phyloP scores from a whole-genome alignment of 1,140 invertebrate genomes.

The Teleogryllus occipitalis region DNA sequence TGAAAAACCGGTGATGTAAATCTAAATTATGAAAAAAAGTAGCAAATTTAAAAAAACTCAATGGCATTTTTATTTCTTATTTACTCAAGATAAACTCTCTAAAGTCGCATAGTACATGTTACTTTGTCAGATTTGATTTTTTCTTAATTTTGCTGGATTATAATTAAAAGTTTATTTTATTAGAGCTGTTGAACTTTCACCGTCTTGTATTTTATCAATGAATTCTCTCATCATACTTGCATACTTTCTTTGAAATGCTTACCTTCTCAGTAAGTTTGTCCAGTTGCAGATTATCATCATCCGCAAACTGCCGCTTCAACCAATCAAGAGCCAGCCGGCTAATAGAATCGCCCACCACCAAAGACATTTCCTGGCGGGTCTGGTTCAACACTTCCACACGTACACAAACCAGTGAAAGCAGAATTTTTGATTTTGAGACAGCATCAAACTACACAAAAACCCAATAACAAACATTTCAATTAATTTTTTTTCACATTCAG shows the following conservation, averaged over 20 bases:
- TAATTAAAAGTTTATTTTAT: no score
- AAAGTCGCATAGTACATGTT: no score
- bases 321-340: slow-evolving; percentile 60
- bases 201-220: neutral
- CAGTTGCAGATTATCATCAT: slow-evolving; percentile 36
- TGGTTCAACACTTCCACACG: slow-evolving; percentile 58
- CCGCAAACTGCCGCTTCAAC: slow-evolving; percentile 48
- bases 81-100: no score
- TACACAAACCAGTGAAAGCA: slow-evolving; percentile 52
- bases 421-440: slow-evolving; percentile 46
- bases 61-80: no score
- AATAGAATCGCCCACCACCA: slow-evolving; percentile 48
- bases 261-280: slow-evolving; percentile 45
- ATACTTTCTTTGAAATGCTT: slow-evolving; percentile 2
- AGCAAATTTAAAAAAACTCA: no score
- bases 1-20: neutral
- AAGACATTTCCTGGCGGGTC: slow-evolving; percentile 51
- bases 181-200: no score
- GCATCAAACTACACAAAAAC: slow-evolving; percentile 43
- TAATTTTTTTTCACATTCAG: neutral
- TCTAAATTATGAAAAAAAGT: neutral
- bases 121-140: no score
- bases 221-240: neutral
- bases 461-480: neutral
- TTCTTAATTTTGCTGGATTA: no score